Evolutionary conservation across 2,888 invertebrate genomes (phyloP), one percentile per base, ranked within the genome.

Genomic region (Drosophila paracracens): DNA sequence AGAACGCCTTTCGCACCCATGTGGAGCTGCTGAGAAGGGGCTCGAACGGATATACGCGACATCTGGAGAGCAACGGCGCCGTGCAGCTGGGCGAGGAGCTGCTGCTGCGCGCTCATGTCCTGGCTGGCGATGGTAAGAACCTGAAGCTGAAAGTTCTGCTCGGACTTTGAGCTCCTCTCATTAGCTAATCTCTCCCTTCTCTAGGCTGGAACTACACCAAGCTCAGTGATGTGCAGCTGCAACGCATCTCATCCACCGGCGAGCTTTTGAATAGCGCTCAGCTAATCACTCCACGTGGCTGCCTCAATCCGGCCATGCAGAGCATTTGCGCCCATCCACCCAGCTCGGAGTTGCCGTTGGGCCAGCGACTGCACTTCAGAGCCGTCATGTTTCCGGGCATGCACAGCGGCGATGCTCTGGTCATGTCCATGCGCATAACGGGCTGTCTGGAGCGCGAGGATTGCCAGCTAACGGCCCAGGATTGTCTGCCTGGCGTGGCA

Each of bases 361-460:
- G 93, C 0, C 93, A 94, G 64, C 91, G 93, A 4, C 75, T 94
- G 33, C 91, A 92, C 51, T 94, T 94, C 74, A 93, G 94, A 58
- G 94, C 95, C 1, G 94, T 95, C 50, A 94, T 95, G 93, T 95
- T 95, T 82, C 94, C 95, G 70, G 95, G 94, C 18, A 94, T 95
- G 93, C 93, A 92, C 27, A 94, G 94, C 77, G 94, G 94, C 2
- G 95, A 95, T 65, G 94, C 94, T 79, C 93, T 95, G 91, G 90
- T 94, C 2, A 91, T 95, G 74, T 94, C 94, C 51, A 94, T 95
- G 71, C 94, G 94, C 70, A 93, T 95, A 71, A 92, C 94, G 1
- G 95, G 94, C 1, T 95, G 95, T 74, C 71, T 95, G 50, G 94
- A 94, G 65, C 90, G 93, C 1, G 91, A 91, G 2, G 95, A 95